Base-by-base conservation (phyloP, 2,113 vertebrate genomes). In the Lepisosteus oculatus region DNA sequence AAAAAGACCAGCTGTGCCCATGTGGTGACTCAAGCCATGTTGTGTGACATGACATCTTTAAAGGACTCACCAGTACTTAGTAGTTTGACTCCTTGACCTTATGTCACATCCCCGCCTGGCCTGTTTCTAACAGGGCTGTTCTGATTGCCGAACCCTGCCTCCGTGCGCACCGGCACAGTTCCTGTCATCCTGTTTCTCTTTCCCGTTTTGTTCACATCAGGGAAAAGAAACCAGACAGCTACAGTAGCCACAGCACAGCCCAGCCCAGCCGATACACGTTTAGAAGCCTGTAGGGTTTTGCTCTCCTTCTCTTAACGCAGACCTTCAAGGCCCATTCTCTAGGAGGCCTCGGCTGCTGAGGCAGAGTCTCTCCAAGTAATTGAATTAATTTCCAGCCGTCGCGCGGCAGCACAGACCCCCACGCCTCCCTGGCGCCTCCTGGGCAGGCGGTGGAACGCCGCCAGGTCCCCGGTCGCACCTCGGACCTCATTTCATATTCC, bases 401-500 rank as follows among this genome's bases (percentile, higher is more conserved):
- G 72, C 72, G 59, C 76, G 74, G 70, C 71, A 29, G 43, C 65
- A 63, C 55, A 74, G 77, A 79, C 70, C 54, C 68, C 71, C 74
- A 72, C 74, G 5, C 47, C 47, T 51, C 47, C 47, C 47, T 9
- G 9, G 73, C 75, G 76, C 74, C 68, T 80, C 74, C 68, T 80
- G 74, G 72, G 3, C 72, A 3, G 77, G 77, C 65, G 67, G 9
- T 17, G 29, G 77, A 78, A 84, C 70, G 61, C 77, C 68, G 81
- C 64, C 61, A 45, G 3, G 69, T 77, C 85, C 86, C 85, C 43
- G 67, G 12, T 68, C 75, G 72, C 76, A 80, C 81, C 85, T 77
- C 81, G 45, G 55, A 73, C 79, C 80, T 90, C 81, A 88, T 91
- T 90, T 89, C 62, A 76, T 67, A 89, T 88, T 81, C 89, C 76